phyloP scores from a whole-genome alignment of 2,797 vertebrate species.

The Serranus cabrilla region DNA sequence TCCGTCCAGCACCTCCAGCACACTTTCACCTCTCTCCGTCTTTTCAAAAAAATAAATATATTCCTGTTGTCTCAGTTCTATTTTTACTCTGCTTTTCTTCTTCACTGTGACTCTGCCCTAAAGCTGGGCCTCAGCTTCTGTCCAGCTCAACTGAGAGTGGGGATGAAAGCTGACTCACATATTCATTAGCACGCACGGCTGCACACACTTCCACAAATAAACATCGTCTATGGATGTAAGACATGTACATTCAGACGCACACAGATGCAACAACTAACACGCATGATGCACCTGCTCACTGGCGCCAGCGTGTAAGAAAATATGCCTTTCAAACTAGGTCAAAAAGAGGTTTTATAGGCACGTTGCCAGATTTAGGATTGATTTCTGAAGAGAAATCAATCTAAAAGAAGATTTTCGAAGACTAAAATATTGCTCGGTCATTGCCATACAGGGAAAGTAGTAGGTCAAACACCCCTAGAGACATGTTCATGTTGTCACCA shows the following conservation, averaged over 20 bases:
- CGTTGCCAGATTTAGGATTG: neutral
- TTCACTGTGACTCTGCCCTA: slow-evolving; percentile 65
- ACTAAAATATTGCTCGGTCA: slow-evolving; percentile 13
- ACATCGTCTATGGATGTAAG: slow-evolving; percentile 42
- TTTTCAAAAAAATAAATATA: neutral
- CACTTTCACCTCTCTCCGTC: slow-evolving; percentile 43
- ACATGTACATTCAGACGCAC: slow-evolving; percentile 8
- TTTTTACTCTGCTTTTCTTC: slow-evolving; percentile 54
- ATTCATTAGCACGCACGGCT: slow-evolving; percentile 79
- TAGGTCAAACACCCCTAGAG: slow-evolving; percentile 27
- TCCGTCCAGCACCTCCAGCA: slow-evolving; percentile 40
- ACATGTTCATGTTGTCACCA: slow-evolving; percentile 49
- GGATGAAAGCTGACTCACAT: slow-evolving; percentile 84
- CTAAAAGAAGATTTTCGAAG: neutral
- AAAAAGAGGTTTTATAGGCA: neutral
- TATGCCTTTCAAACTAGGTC: slow-evolving; percentile 8
- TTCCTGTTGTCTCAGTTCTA: slow-evolving; percentile 40
- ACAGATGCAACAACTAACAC: slow-evolving; percentile 40
- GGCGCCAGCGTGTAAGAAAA: slow-evolving; percentile 7
- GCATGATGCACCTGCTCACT: slow-evolving; percentile 36
- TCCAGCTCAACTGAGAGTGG: slow-evolving; percentile 69
- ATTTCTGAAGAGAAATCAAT: neutral
- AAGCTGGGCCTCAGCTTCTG: slow-evolving; percentile 70
- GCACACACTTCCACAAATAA: slow-evolving; percentile 75
- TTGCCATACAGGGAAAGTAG: slow-evolving; percentile 17